Evolutionary conservation across 1,140 invertebrate genomes (phyloP).

Genomic region (Piezodorus guildinii): DNA sequence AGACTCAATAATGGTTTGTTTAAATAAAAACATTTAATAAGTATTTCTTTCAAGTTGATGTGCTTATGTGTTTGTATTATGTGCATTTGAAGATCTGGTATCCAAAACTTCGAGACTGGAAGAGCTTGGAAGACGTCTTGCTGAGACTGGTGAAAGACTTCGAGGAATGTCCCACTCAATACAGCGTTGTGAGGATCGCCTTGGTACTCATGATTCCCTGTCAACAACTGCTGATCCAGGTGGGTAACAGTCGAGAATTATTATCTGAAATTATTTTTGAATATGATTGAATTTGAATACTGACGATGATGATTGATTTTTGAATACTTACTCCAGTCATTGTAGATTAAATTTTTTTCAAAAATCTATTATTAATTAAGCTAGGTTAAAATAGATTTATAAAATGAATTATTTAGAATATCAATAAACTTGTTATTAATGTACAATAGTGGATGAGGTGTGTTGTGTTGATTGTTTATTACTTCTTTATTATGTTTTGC

Average conservation of each 20-base stretch:
- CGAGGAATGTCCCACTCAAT: constrained; percentile 69
- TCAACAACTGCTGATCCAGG: constrained; percentile 30
- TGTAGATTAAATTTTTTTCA: too few species aligned
- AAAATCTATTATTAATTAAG: too few species aligned
- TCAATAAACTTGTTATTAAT: too few species aligned
- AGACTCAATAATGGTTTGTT: constrained; percentile 65
- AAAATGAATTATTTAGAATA: too few species aligned
- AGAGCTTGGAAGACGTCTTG: constrained; percentile 66
- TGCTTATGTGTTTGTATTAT: neutral
- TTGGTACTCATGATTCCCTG: constrained; percentile 66
- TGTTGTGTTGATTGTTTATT: too few species aligned
- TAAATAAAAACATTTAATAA: neutral
- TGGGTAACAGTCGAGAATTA: neutral
- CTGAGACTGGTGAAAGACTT: constrained; percentile 75
- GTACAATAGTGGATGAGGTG: too few species aligned
- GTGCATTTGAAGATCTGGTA: constrained; percentile 33
- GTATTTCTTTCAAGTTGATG: neutral
- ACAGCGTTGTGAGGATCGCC: constrained; percentile 75
- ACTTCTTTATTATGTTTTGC: too few species aligned
- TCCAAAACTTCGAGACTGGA: constrained; percentile 67
- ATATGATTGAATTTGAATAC: too few species aligned
- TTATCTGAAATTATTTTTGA: too few species aligned
- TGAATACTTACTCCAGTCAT: too few species aligned
- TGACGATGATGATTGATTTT: too few species aligned
- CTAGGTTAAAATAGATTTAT: too few species aligned